A percentile compares a stretch with the other conserved stretches of the same genome.
phyloP scores from a whole-genome alignment of 35 echinoderm and acorn worm species.

The Ophiothrix spiculata region DNA sequence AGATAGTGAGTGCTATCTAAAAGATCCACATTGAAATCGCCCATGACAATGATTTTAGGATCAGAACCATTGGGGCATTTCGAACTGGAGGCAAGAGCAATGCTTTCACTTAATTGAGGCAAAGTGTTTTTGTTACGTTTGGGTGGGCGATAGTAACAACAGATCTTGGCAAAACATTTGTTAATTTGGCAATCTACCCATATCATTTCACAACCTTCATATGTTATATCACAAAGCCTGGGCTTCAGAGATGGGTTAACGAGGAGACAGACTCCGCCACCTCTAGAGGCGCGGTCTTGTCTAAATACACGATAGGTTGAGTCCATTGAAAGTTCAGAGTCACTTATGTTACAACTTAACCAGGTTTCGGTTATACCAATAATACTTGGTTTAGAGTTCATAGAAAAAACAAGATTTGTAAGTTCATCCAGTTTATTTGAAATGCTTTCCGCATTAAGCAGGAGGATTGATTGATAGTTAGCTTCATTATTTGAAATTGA shows the following conservation, averaged over 20 bases:
- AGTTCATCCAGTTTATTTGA: not conserved
- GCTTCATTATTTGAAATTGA: too few relatives aligned
- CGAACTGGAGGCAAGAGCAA: not conserved
- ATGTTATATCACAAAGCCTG: not conserved
- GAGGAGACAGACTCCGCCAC: not conserved
- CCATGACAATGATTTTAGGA: not conserved
- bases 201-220: not conserved
- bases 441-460: not conserved
- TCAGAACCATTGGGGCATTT: not conserved
- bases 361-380: not conserved
- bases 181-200: conserved; percentile 1
- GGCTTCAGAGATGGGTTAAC: not conserved
- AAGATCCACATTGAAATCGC: not conserved
- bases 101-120: not conserved
- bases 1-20: not conserved
- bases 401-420: not conserved
- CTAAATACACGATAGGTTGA: conserved; percentile 1
- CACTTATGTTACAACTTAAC: not conserved
- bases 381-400: not conserved
- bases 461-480: not conserved
- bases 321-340: not conserved
- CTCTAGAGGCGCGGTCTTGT: not conserved
- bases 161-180: not conserved
- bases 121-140: not conserved
- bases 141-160: not conserved